These are phyloP conservation scores for Lasioglossum morio DNA, from an alignment of 2,888 invertebrate species.

Conservation along the genomic window DNA sequence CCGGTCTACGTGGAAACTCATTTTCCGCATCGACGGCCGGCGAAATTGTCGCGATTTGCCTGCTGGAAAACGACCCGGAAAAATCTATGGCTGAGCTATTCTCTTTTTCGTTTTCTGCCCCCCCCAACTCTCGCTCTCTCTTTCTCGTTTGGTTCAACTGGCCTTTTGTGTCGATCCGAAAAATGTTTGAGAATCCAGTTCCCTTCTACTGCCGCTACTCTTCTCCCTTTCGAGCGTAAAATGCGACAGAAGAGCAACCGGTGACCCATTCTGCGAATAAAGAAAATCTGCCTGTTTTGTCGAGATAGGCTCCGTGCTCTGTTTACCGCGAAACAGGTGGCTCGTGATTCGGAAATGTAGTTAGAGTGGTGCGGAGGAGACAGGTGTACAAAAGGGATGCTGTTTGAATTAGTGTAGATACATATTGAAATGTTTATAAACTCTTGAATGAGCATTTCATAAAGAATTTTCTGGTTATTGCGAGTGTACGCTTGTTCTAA, in stretches of 20 bases:
- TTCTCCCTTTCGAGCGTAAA: conserved; percentile 3
- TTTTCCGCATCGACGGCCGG: conserved; percentile 77
- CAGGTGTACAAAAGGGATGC: background rate
- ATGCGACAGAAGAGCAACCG: conserved; percentile 1
- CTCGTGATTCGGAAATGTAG: background rate
- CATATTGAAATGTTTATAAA: background rate
- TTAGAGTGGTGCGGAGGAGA: background rate
- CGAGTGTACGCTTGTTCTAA: too few relatives aligned
- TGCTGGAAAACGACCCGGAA: conserved; percentile 57
- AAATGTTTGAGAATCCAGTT: conserved; percentile 19
- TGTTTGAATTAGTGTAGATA: background rate
- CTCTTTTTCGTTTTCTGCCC: background rate
- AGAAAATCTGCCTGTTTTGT: conserved; percentile 4
- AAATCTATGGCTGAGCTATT: conserved; percentile 48
- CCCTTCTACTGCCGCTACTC: background rate
- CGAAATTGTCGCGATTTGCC: conserved; percentile 74
- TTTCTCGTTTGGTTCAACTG: background rate
- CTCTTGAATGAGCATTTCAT: background rate
- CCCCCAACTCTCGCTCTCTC: background rate
- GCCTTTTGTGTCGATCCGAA: conserved; percentile 18
- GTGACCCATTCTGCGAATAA: background rate
- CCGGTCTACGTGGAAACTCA: conserved; percentile 72
- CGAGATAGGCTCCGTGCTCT: background rate
- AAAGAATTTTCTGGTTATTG: too few relatives aligned
- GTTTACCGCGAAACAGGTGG: background rate